Base-by-base conservation (phyloP, 2,113 vertebrate genomes). In the Gracilinanus agilis region DNA sequence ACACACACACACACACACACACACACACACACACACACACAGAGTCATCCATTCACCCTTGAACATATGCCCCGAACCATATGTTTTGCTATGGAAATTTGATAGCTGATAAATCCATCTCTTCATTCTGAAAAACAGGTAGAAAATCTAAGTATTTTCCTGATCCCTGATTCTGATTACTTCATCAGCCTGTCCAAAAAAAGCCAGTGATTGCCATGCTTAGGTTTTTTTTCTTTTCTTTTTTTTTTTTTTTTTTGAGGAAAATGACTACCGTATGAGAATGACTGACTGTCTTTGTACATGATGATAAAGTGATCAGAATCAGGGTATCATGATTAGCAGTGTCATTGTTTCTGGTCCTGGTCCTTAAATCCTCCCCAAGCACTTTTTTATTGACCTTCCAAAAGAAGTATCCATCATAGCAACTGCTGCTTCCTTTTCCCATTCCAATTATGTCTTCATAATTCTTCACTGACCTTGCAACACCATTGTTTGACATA, bases 101-200 rank as follows among this genome's bases (percentile, higher is more conserved):
- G 27, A 13, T n/a, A 56, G 25, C 67, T 29, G 21, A 54, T n/a
- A 91, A 92, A 88, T 53, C 88, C 90, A 92, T 24, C 19, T n/a
- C 56, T 93, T 92, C 27, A 7, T 83, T 83, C 49, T 93, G 40
- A 95, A 90, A 90, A 93, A 92, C 75, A 27, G 13, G 92, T 49
- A 27, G 90, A 93, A 40, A 40, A 8, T 8, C 24, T 44, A 53
- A 23, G 13, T 54, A 16, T 10, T 53, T 40, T 96, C 53, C 21
- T 88, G 23, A 90, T 19, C 54, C 44, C 49, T 21, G 56, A 10
- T 34, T 96, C 21, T 61, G 83, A 75, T n/a, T 75, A n/a, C 34
- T n/a, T 19, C 5, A 75, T n/a, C 29, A 34, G 34, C 34, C 5
- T 75, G 3, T 67, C 34, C 58, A 34, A 61, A 61, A 29, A 75